Conservation (phyloP, 2,797 vertebrate species). For the Enteromius mattozi region DNA sequence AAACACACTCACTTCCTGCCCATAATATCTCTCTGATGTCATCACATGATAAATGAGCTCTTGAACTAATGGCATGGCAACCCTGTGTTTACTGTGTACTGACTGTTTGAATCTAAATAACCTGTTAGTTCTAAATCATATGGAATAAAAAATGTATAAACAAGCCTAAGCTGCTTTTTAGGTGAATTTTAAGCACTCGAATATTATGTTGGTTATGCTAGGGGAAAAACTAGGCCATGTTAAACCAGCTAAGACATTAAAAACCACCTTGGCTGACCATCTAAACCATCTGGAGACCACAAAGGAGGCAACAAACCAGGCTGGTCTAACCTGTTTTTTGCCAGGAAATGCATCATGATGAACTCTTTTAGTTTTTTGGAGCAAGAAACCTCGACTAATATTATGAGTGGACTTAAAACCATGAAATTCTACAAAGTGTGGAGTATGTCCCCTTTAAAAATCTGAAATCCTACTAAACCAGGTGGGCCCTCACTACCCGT, state of each 20-base stretch:
- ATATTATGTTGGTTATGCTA: not conserved
- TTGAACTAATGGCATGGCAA: not conserved
- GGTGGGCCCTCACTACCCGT: not conserved
- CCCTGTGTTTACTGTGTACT: not conserved
- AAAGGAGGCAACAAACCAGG: not conserved
- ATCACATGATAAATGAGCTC: not conserved
- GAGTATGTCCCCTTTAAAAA: not conserved
- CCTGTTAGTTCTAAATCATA: not conserved
- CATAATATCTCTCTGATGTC: slow-evolving; percentile 14
- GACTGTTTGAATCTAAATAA: not conserved
- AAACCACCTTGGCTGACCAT: not conserved
- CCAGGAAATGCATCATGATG: not conserved
- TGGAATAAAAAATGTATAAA: not conserved
- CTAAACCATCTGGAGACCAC: not conserved
- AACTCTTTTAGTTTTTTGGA: not conserved
- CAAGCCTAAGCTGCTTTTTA: not conserved
- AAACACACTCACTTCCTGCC: not conserved
- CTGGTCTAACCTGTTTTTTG: not conserved
- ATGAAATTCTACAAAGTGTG: not conserved
- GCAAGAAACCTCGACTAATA: not conserved
- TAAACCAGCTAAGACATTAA: not conserved
- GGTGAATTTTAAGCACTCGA: not conserved
- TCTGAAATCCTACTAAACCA: slow-evolving; percentile 11
- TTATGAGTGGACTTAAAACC: not conserved
- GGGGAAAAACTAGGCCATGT: not conserved